Evolutionary conservation across 2,888 invertebrate species (phyloP), one percentile per base, ranked within the genome.

Genomic region (Zootermopsis nevadensis): DNA sequence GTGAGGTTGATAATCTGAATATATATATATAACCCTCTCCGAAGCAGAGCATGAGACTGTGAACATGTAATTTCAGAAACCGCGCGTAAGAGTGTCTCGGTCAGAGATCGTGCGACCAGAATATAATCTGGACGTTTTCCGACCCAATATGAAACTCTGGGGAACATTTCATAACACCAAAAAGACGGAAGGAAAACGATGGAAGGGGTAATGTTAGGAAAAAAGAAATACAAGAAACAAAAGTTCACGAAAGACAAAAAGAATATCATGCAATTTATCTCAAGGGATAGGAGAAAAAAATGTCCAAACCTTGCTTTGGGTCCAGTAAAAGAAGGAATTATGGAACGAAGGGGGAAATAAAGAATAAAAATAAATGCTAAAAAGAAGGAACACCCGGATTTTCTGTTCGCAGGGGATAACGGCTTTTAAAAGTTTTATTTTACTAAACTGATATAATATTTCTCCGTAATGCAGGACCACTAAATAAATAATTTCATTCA

Each of bases 161-260:
- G 77, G 53, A 77, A 77, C 77, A 77, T 77, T 77, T 55, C 77
- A 77, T 77, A 77, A 77, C 53, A 53, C 77, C 77, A 77, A 77
- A 77, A 48, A 77, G 77, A 19, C 48, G 53, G 30, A 77, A 53
- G 27, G 77, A 33, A 53, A 77, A 77, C 30, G 53, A 42, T 76
- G 42, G 42, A 42, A 38, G 48, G 53, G 77, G 55, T 53, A 77
- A 77, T 77, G 77, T 48, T 77, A 55, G 53, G 53, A 31, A 53
- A 53, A 74, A 48, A n/a, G n/a, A 55, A 77, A 77, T 53, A 77
- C 22, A 77, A 48, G 77, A 77, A 77, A 77, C 77, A 77, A 77
- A 76, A 77, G 53, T 77, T 53, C 77, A 30, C 33, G 33, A 31
- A 77, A 77, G 77, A 55, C 77, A 77, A 30, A 55, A 53, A 33